Conservation (phyloP, 2,888 invertebrate species). For the Steinernema hermaphroditum region DNA sequence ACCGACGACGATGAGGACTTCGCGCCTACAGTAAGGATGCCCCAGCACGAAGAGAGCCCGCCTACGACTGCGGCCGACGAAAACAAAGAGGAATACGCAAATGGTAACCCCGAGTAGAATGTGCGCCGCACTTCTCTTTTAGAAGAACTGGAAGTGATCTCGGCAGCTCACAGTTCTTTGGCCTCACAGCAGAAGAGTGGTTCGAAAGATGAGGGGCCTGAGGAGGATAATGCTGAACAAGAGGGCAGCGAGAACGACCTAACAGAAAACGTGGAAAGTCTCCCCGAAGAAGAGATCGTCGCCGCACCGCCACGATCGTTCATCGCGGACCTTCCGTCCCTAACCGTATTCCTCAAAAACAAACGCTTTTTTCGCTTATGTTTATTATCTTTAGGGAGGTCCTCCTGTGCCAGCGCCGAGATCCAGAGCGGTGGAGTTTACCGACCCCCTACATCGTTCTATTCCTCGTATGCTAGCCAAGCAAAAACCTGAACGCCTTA, state of each 20-base stretch:
- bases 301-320: background rate
- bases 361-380: background rate
- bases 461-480: conserved; percentile 64
- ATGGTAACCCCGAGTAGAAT: too few species aligned
- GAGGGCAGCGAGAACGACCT: background rate
- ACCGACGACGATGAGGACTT: conserved; percentile 1
- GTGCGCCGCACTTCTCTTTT: too few species aligned
- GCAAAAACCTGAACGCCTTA: too few species aligned
- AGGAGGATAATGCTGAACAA: background rate
- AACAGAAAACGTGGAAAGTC: background rate
- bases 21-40: background rate
- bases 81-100: too few species aligned
- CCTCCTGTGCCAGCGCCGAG: background rate
- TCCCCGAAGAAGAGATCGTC: background rate
- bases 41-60: too few species aligned
- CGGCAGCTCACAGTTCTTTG: background rate
- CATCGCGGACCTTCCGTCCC: background rate
- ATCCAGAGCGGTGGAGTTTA: conserved; percentile 46
- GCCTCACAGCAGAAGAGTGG: too few species aligned
- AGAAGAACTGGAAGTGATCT: conserved; percentile 13
- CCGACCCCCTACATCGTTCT: conserved; percentile 58
- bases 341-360: background rate
- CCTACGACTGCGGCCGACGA: too few species aligned
- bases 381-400: background rate
- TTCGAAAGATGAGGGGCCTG: background rate